Evolutionary conservation across 2,113 vertebrate genomes (phyloP), one percentile per base, ranked within the genome.

Genomic region (Salvelinus fontinalis): DNA sequence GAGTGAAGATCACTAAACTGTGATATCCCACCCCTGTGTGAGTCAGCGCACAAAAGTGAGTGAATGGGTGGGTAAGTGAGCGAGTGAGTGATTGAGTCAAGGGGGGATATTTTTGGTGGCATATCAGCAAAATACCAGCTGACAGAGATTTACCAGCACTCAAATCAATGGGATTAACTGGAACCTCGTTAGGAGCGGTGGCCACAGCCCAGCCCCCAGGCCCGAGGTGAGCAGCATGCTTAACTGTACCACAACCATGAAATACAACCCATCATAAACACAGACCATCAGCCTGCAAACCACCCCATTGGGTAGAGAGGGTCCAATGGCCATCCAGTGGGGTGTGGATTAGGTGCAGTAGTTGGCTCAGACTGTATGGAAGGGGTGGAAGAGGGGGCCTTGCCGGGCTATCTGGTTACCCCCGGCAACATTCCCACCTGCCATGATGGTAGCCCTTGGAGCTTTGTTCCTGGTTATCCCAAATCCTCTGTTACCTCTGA

Each of bases 201-300:
- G 57, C 76, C 29, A 59, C 74, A 71, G 72, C 57, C 77, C 79
- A 70, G 76, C 81, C 59, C 16, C 49, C 75, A 79, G 70, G 76
- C 81, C 59, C 13, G 74, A 73, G 65, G 51, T 69, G 76, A 86
- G 85, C 74, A 62, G 57, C 49, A n/a, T 20, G 79, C 84, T 84
- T 89, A 88, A 83, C 83, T 85, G 83, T 84, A 67, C 81, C 76
- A 62, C 66, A 44, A 66, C 18, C 9, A 29, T 84, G 81, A 88
- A 87, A 88, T 76, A 80, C 83, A 81, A 87, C 64, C 79, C 73
- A 75, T 65, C 44, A 67, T 44, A 71, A 81, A 66, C 34, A 3
- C 57, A 54, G 67, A 49, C 54, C 70, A 79, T 66, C 79, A 67
- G 27, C 70, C 71, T 49, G 24, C 39, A 79, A 64, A 81, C 80